Conservation (phyloP, 2,113 vertebrate species). For the Capra hircus region DNA sequence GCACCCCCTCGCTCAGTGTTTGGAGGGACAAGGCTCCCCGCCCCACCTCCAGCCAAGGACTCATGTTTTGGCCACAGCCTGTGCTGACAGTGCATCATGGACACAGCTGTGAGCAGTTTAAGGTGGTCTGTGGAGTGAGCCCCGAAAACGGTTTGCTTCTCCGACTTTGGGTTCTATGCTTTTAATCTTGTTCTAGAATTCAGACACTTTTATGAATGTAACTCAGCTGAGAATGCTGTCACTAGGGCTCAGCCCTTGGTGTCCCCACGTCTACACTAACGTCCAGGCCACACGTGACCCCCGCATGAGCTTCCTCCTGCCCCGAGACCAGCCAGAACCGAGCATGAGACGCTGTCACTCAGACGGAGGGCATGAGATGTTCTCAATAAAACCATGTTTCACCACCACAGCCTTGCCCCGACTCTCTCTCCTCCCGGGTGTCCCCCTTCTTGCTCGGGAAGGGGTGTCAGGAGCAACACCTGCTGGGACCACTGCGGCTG, state of each 20-base stretch:
- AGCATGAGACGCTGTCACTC: conserved; percentile 55
- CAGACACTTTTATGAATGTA: conserved; percentile 44
- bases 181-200: neutral
- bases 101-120: accelerated
- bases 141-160: neutral
- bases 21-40: neutral
- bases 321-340: neutral
- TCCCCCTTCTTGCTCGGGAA: neutral
- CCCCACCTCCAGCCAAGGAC: neutral
- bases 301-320: conserved; percentile 56
- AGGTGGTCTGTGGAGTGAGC: neutral
- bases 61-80: neutral
- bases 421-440: neutral
- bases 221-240: neutral
- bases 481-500: accelerated
- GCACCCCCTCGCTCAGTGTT: neutral
- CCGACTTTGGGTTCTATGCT: neutral
- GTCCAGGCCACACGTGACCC: neutral
- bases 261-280: neutral
- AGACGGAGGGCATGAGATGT: conserved; percentile 21
- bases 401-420: neutral
- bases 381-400: conserved; percentile 55
- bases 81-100: accelerated
- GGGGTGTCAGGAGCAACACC: neutral
- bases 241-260: neutral